These are phyloP conservation scores for Idaea aversata DNA, from an alignment of 2,888 invertebrate species.

Conservation along the genomic window DNA sequence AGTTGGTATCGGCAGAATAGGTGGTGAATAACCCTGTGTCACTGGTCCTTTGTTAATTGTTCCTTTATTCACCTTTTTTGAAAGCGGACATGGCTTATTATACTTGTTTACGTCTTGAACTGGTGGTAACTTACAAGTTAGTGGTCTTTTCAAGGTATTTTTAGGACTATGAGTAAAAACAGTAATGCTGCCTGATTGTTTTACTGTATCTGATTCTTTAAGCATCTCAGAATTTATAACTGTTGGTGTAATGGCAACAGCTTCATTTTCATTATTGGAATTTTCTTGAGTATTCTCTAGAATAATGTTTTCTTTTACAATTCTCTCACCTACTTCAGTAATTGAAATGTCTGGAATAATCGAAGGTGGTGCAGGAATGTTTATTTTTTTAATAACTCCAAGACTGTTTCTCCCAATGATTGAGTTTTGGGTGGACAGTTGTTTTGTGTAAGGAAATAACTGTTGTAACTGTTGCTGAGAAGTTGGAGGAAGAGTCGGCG, in stretches of 20 bases:
- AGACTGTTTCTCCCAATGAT: conserved; percentile 30
- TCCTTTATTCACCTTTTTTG: conserved; percentile 14
- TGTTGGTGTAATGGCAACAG: background rate
- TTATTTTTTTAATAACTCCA: conserved; percentile 32
- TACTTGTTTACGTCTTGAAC: background rate
- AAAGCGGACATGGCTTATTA: conserved; percentile 18
- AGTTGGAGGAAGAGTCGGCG: conserved; percentile 5
- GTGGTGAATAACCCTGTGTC: conserved; percentile 46
- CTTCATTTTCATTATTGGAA: background rate
- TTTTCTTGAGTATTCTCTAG: background rate
- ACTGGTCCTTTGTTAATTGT: background rate
- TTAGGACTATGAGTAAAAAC: background rate
- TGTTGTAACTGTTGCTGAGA: background rate
- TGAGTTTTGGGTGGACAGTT: conserved; percentile 11
- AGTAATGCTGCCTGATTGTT: background rate
- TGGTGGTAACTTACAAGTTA: background rate
- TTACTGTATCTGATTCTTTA: background rate
- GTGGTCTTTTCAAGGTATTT: background rate
- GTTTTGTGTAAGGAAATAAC: conserved; percentile 5
- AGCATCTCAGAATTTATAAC: background rate
- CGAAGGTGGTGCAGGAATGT: conserved; percentile 12
- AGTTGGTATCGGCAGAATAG: conserved; percentile 58
- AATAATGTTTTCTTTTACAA: conserved; percentile 4
- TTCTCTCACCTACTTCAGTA: conserved; percentile 1
- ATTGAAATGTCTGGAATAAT: background rate